Evolutionary conservation across 2,113 vertebrate species (phyloP).

Genomic region (Otolemur garnettii): DNA sequence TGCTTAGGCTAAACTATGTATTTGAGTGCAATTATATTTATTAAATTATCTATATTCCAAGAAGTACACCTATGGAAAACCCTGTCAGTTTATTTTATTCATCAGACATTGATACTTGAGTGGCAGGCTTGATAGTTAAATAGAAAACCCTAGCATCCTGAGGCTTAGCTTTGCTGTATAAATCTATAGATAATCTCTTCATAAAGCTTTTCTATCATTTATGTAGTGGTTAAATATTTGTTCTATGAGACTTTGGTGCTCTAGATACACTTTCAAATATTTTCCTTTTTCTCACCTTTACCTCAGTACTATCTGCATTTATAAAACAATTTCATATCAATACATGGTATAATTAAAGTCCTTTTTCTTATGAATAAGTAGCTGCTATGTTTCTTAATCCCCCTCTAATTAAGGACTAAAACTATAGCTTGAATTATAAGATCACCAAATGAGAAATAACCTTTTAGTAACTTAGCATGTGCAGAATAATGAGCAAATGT

Average conservation of each 20-base stretch:
- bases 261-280: conserved; percentile 11
- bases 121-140: not conserved
- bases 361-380: conserved; percentile 9
- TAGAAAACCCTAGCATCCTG: not conserved
- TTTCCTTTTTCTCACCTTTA: not conserved
- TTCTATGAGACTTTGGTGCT: not conserved
- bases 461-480: conserved; percentile 39
- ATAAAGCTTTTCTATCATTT: not conserved
- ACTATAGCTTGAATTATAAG: conserved; percentile 50
- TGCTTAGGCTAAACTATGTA: not conserved
- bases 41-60: conserved; percentile 26
- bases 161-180: not conserved
- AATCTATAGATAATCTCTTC: not conserved
- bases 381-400: conserved; percentile 31
- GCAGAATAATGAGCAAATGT: conserved; percentile 35
- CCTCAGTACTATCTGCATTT: conserved; percentile 3
- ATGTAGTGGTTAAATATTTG: conserved; percentile 16
- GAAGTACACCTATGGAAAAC: not conserved
- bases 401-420: conserved; percentile 48
- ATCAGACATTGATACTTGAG: not conserved
- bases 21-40: not conserved
- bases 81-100: not conserved
- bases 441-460: conserved; percentile 50
- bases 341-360: not conserved
- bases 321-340: conserved; percentile 42